Evolutionary conservation across 1,140 invertebrate species (phyloP), one percentile per base, ranked within the genome.

Genomic region (Tetramorium alpestre): DNA sequence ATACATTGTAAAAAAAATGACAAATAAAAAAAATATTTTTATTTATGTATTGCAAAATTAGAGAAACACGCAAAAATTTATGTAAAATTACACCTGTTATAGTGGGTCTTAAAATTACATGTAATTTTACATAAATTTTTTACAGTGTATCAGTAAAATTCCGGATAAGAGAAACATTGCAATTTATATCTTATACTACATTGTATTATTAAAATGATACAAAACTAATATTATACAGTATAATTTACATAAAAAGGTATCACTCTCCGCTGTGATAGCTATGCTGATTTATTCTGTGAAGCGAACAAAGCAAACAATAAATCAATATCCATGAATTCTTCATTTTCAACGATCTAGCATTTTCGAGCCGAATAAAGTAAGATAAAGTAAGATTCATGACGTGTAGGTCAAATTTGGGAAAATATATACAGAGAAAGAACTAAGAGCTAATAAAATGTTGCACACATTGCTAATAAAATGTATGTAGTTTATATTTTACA

Each of bases 401-500:
- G 10, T 67, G 7, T 18, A 38, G 11, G 3, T 56, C 6, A 54
- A 16, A 54, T 44, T 70, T 28, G 1, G 8, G 0, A 28, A 25
- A 81, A 13, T 38, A 1, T 10, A 8, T n/a, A n/a, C 44, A 8
- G n/a, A 60, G 13, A 33, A 47, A 18, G 18, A 38, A 67, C 2
- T 28, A 44, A 70, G 33, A 33, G 58, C 1, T n/a, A n/a, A n/a
- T n/a, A n/a, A n/a, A n/a, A n/a, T n/a, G n/a, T n/a, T n/a, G 5
- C 22, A 28, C 11, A 25, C 25, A 49, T 2, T 18, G 18, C 10
- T 25, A 33, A 7, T 41, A 54, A 49, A 73, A 47, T 62, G 18
- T 49, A 16, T 73, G 22, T 33, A n/a, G 11, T 73, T 82, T 82
- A 18, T 60, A 60, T 73, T 73, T 72, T 25, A 33, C 18, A 70